Conservation (phyloP, 2,888 invertebrate genomes). For the Pseudococcus viburni region DNA sequence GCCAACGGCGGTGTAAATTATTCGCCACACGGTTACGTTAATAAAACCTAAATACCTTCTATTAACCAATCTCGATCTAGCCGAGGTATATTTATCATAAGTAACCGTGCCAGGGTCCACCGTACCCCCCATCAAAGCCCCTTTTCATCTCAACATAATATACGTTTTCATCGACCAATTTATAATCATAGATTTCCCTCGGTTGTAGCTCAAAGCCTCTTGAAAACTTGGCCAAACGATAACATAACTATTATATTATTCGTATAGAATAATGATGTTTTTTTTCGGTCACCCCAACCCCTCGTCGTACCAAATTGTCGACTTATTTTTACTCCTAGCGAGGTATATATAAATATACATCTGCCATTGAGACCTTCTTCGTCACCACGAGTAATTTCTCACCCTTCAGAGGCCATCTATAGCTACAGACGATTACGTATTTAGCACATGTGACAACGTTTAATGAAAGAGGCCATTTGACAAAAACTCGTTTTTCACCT, state of each 20-base stretch:
- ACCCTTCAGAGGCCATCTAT: neutral
- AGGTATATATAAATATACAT: neutral
- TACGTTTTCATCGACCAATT: neutral
- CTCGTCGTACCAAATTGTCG: neutral
- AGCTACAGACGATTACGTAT: neutral
- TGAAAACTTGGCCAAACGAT: neutral
- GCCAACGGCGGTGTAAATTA: neutral
- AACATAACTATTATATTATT: slow-evolving; percentile 7
- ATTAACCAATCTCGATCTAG: slow-evolving; percentile 56
- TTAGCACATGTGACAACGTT: neutral
- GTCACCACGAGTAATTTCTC: neutral
- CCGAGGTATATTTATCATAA: neutral
- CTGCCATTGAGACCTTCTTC: neutral
- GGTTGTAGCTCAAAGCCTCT: neutral
- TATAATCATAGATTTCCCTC: slow-evolving; percentile 7
- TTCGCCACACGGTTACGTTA: slow-evolving; percentile 57
- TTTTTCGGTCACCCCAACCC: neutral
- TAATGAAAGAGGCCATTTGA: too few relatives aligned
- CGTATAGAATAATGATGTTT: slow-evolving; percentile 12
- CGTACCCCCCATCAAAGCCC: neutral
- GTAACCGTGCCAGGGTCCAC: neutral
- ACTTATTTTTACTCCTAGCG: neutral
- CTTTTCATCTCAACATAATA: neutral
- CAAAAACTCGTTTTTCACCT: too few relatives aligned
- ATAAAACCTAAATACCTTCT: slow-evolving; percentile 59